Evolutionary conservation across 2,797 vertebrate species (phyloP), one percentile per base, ranked within the genome.

Genomic region (Gobionotothen gibberifrons): DNA sequence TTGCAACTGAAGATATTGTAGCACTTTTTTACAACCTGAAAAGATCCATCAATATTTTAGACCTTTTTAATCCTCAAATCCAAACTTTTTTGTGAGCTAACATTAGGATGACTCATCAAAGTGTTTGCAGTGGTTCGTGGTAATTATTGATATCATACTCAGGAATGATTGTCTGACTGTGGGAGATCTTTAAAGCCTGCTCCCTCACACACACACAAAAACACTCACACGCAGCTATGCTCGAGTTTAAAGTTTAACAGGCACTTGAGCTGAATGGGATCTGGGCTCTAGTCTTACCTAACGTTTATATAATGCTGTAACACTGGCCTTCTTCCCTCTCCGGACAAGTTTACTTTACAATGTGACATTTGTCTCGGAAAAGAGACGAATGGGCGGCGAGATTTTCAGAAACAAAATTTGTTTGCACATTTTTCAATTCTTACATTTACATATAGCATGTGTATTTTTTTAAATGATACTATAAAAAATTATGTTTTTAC

Each of bases 271-370:
- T 55, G 74, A 89, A 85, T 60, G 57, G 64, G 84, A 74, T 89
- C 79, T 82, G 77, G 53, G 72, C 83, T 78, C 54, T 80, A 29
- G 5, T 83, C 78, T 89, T 87, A 82, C 84, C 76, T 54, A 85
- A 84, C 15, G 11, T 60, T 92, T 90, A 85, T 79, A 86, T 87
- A 85, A 90, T 49, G 69, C 59, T 49, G 84, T 81, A 86, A 89
- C 73, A 86, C 43, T 92, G 89, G 90, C 92, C 89, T 88, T 91
- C 83, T 92, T 93, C 72, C 61, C 42, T 55, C 55, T 58, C 19
- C 29, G 61, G 39, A 68, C 56, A 54, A 48, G 13, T 65, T 60
- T 53, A 68, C 69, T 78, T 72, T 39, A 67, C 79, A 85, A 47
- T 67, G 82, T 84, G 75, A 49, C 80, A 79, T 80, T 70, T 63